phyloP scores from a whole-genome alignment of 2,797 vertebrate genomes.

The Rhincodon typus region DNA sequence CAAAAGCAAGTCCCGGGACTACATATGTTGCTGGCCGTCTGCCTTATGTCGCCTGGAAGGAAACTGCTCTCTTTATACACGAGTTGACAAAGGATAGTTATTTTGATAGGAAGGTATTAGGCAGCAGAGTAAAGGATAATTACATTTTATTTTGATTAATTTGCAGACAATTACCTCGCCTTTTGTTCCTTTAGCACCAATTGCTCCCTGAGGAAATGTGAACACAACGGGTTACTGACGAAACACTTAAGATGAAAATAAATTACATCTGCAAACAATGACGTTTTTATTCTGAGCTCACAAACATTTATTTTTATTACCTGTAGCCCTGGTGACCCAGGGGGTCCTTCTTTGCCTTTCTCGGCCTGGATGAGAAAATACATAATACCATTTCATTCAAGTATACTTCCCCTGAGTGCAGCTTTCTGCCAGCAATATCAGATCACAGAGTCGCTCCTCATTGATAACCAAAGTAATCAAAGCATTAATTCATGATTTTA shows the following conservation, averaged over 20 bases:
- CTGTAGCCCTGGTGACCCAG: slow-evolving; percentile 53
- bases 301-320: slow-evolving; percentile 50
- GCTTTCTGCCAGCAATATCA: not conserved
- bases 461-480: not conserved
- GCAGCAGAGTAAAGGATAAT: not conserved
- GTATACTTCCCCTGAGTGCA: not conserved
- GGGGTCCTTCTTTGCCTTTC: slow-evolving; percentile 55
- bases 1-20: not conserved
- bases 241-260: slow-evolving; percentile 28
- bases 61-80: not conserved
- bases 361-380: slow-evolving; percentile 54
- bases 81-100: not conserved
- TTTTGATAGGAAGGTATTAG: not conserved
- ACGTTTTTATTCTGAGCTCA: not conserved
- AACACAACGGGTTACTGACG: slow-evolving; percentile 43
- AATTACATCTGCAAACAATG: slow-evolving; percentile 44
- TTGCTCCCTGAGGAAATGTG: slow-evolving; percentile 57
- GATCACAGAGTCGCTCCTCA: not conserved
- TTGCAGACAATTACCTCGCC: slow-evolving; percentile 64
- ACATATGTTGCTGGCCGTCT: not conserved
- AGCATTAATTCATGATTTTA: not conserved
- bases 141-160: not conserved
- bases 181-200: slow-evolving; percentile 62
- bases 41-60: not conserved
- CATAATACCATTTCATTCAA: not conserved